Conservation (phyloP, 2,888 invertebrate species). For the Uropetala carovei region DNA sequence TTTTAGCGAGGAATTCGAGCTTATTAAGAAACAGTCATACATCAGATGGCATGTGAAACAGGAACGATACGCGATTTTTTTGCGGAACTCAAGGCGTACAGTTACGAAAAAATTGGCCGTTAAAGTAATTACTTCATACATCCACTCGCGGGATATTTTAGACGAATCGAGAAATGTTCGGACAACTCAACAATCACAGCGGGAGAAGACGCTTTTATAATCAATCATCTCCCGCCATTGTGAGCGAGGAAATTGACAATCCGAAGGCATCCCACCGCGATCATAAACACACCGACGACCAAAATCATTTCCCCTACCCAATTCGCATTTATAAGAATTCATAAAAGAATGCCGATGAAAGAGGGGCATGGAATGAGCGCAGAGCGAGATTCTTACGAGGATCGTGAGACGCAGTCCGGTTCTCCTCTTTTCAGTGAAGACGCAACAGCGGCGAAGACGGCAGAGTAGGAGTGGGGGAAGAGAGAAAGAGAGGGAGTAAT, state of each 20-base stretch:
- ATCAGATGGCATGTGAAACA: background rate
- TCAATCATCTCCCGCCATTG: background rate
- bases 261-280: background rate
- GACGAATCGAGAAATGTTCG: background rate
- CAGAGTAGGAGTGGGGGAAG: background rate
- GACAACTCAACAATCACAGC: background rate
- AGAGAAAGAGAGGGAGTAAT: conserved; percentile 1
- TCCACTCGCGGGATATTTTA: background rate
- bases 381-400: conserved; percentile 8
- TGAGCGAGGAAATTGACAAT: background rate
- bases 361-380: background rate
- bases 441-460: background rate
- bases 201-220: background rate
- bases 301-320: background rate
- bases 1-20: background rate
- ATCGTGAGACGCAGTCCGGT: conserved; percentile 18
- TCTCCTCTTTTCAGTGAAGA: conserved; percentile 21
- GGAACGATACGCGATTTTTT: background rate
- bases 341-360: conserved; percentile 26
- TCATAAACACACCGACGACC: background rate
- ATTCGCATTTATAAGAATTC: conserved; percentile 10
- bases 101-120: background rate
- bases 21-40: background rate
- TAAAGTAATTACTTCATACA: background rate
- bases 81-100: background rate